Conservation (phyloP, 53 echinoderm and acorn worm species). For the Stichopus horrens region DNA sequence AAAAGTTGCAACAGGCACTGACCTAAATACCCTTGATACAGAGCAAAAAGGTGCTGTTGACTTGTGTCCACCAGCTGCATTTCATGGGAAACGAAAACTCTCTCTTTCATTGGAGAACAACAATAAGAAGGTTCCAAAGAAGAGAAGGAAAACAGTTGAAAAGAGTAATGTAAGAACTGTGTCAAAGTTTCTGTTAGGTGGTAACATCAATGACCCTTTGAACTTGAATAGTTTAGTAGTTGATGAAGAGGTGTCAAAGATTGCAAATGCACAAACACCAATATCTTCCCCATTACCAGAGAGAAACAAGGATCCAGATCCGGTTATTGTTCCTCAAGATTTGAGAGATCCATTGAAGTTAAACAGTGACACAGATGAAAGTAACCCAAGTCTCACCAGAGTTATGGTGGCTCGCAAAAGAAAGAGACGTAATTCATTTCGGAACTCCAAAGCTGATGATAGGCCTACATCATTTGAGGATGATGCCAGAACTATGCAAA, state of each 20-base stretch:
- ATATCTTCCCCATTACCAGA: conserved; percentile 78
- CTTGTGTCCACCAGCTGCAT: neutral
- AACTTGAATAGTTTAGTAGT: conserved; percentile 84
- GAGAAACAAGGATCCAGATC: conserved; percentile 88
- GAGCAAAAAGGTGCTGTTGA: neutral
- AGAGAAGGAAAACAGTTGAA: conserved; percentile 79
- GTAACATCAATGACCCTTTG: conserved; percentile 78
- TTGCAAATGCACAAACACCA: conserved; percentile 74
- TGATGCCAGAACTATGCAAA: neutral
- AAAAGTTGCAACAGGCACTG: neutral
- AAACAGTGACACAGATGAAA: conserved; percentile 69
- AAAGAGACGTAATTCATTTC: conserved; percentile 63
- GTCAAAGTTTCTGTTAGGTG: conserved; percentile 84
- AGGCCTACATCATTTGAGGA: neutral
- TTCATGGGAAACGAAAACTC: conserved; percentile 44
- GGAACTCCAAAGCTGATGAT: conserved; percentile 17
- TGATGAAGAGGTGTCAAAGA: conserved; percentile 74
- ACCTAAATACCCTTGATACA: neutral
- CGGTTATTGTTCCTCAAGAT: conserved; percentile 88
- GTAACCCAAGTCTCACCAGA: conserved; percentile 58
- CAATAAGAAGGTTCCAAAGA: conserved; percentile 52
- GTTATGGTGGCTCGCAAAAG: conserved; percentile 65
- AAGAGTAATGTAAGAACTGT: conserved; percentile 50
- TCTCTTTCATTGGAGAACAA: conserved; percentile 36
- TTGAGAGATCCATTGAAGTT: conserved; percentile 84